These are phyloP conservation scores for Nematopogon swammerdamellus DNA, from an alignment of 2,888 invertebrate genomes.

Conservation along the genomic window DNA sequence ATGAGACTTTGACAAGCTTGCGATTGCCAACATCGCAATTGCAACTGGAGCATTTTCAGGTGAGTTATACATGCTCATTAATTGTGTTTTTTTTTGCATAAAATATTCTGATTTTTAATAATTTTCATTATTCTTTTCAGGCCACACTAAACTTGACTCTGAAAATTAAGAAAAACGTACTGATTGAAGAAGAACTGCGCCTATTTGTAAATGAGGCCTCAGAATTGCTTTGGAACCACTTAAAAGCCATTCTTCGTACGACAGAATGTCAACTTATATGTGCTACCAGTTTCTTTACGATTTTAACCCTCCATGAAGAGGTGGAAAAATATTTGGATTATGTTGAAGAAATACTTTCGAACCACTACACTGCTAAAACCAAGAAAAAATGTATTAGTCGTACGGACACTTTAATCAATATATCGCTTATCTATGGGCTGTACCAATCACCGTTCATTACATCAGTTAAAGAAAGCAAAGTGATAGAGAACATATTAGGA, in stretches of 20 bases:
- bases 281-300: slow-evolving; percentile 36
- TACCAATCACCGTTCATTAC: slow-evolving; percentile 37
- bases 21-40: neutral
- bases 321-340: slow-evolving; percentile 22
- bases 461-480: slow-evolving; percentile 8
- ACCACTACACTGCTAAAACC: neutral
- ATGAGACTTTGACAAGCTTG: neutral
- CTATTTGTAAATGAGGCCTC: slow-evolving; percentile 19
- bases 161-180: slow-evolving; percentile 9
- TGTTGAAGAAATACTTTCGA: slow-evolving; percentile 14
- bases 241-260: slow-evolving; percentile 22
- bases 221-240: slow-evolving; percentile 27
- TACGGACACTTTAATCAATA: slow-evolving; percentile 17
- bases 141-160: slow-evolving; percentile 23
- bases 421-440: slow-evolving; percentile 42
- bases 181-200: slow-evolving; percentile 5
- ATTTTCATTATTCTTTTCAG: slow-evolving; percentile 31
- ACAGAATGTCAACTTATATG: slow-evolving; percentile 42
- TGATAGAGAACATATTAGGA: slow-evolving; percentile 17
- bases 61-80: neutral
- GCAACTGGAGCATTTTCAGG: neutral
- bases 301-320: slow-evolving; percentile 20
- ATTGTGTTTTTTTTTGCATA: too few relatives aligned
- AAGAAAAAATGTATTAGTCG: neutral
- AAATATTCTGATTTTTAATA: too few relatives aligned